Percentiles rank a stretch among this genome's conserved stretches.
These are phyloP conservation scores for Sylvietta virens DNA, from an alignment of 2,113 vertebrate species.

Conservation along the genomic window DNA sequence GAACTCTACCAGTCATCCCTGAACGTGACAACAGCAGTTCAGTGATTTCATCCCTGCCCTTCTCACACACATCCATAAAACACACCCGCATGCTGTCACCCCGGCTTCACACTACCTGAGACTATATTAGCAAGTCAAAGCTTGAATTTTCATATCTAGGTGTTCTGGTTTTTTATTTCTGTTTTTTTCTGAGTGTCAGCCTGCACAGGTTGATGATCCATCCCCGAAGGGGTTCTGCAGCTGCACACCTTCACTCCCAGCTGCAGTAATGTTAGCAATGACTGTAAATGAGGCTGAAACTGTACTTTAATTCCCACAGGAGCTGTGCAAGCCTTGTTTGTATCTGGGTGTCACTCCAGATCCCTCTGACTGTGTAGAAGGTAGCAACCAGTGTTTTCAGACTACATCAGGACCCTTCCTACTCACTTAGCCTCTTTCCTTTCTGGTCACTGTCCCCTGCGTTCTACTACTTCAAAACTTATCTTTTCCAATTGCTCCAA, in stretches of 20 bases:
- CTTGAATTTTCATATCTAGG: neutral
- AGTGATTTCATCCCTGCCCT: neutral
- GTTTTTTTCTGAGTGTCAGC: neutral
- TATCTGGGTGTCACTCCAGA: neutral
- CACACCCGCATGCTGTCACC: neutral
- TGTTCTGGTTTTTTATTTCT: neutral
- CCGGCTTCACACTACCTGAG: neutral
- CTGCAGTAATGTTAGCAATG: neutral
- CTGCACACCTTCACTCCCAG: rapidly evolving
- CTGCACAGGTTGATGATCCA: neutral
- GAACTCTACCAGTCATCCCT: neutral
- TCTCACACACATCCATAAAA: neutral
- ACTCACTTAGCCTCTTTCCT: neutral
- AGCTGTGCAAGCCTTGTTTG: neutral
- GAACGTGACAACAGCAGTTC: neutral
- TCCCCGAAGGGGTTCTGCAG: neutral
- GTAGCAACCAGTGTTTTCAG: neutral
- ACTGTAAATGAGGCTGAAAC: neutral
- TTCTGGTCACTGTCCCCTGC: neutral
- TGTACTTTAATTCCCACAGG: neutral
- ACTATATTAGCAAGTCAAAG: neutral
- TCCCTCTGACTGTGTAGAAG: rapidly evolving
- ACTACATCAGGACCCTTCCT: neutral
- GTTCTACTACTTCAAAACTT: neutral
- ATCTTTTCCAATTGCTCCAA: neutral